Evolutionary conservation across 2,888 invertebrate genomes (phyloP).

Genomic region (Blastobasis lacticolella): DNA sequence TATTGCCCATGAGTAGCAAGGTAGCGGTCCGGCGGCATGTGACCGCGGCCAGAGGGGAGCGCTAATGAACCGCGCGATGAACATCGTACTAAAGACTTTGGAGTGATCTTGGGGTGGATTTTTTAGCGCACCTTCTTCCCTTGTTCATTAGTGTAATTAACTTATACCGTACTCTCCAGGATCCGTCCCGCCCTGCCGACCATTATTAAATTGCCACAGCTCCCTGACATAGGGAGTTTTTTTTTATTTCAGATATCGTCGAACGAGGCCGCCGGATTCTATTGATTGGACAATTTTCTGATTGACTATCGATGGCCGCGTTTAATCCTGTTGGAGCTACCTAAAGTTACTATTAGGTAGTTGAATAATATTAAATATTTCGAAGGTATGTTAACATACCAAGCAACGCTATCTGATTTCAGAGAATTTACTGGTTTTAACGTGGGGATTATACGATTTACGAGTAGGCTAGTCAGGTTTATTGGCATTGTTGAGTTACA

Average conservation of each 20-base stretch:
- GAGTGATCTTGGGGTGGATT: slow-evolving; percentile 68
- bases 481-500: no score
- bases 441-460: no score
- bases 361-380: no score
- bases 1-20: no score
- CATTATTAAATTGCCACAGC: slow-evolving; percentile 47
- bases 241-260: slow-evolving; percentile 4
- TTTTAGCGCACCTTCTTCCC: slow-evolving; percentile 66
- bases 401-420: no score
- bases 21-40: slow-evolving; percentile 24
- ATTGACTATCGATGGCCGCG: no score
- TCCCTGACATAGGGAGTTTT: slow-evolving; percentile 5
- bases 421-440: no score
- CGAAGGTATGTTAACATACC: no score
- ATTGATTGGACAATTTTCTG: slow-evolving; percentile 4
- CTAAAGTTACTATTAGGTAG: no score
- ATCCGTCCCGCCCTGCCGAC: slow-evolving; percentile 45
- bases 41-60: slow-evolving; percentile 37
- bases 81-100: slow-evolving; percentile 69
- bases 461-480: no score
- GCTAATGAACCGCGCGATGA: slow-evolving; percentile 70
- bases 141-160: slow-evolving; percentile 73
- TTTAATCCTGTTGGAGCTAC: no score
- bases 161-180: slow-evolving; percentile 61
- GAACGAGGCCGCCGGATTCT: slow-evolving; percentile 1